A percentile compares a stretch with the other conserved stretches of the same genome.
phyloP scores from a whole-genome alignment of 1,140 invertebrate species.

The Trichoplusia ni region DNA sequence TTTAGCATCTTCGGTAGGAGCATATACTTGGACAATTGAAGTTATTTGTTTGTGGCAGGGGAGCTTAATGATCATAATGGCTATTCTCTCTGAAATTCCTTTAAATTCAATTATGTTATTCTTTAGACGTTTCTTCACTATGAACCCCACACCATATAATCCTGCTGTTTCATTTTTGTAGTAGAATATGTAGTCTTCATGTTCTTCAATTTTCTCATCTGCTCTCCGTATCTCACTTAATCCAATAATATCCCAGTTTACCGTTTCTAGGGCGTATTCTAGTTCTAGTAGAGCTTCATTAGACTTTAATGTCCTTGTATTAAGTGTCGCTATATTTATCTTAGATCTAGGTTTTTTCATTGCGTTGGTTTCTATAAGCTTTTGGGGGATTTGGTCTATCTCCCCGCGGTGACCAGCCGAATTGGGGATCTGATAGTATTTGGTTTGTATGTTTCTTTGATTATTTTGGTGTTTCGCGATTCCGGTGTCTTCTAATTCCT shows the following conservation, averaged over 20 bases:
- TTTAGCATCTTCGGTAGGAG: slow-evolving; percentile 25
- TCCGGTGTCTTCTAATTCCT: slow-evolving; percentile 31
- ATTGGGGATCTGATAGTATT: slow-evolving; percentile 24
- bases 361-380: neutral
- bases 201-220: slow-evolving; percentile 33
- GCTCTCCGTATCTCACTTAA: slow-evolving; percentile 16
- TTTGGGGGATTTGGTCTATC: slow-evolving; percentile 22
- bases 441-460: neutral
- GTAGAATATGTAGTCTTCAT: slow-evolving; percentile 30
- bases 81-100: slow-evolving; percentile 33
- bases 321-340: slow-evolving; percentile 23
- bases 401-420: slow-evolving; percentile 28
- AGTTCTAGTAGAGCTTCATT: slow-evolving; percentile 9
- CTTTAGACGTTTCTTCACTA: slow-evolving; percentile 24
- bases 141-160: slow-evolving; percentile 34
- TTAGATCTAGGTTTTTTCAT: neutral
- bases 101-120: slow-evolving; percentile 18
- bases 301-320: slow-evolving; percentile 25
- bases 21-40: slow-evolving; percentile 32
- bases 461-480: neutral
- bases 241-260: slow-evolving; percentile 19
- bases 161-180: slow-evolving; percentile 35
- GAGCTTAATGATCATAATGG: slow-evolving; percentile 19
- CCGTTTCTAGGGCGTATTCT: slow-evolving; percentile 1
- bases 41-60: neutral